Conservation (phyloP, 1,140 invertebrate species). For the Elymnias hypermnestra region DNA sequence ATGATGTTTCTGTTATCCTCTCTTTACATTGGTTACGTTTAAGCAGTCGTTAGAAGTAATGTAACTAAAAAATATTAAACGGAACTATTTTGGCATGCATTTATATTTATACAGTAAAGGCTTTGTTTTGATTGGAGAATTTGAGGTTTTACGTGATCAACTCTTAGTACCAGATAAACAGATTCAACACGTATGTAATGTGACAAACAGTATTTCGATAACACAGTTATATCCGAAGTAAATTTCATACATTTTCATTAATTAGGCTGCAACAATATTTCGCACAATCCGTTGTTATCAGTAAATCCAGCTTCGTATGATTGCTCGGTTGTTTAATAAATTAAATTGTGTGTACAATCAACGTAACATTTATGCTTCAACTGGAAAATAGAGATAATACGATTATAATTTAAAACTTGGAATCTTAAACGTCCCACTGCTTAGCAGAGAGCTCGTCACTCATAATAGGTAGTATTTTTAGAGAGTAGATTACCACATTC, state of each 20-base stretch:
- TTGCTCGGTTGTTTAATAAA: constrained; percentile 37
- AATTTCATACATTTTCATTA: constrained; percentile 55
- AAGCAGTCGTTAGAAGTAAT: too few relatives aligned
- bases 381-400: neutral
- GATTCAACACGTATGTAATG: constrained; percentile 24
- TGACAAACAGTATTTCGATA: constrained; percentile 39
- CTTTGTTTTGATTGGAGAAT: too few relatives aligned
- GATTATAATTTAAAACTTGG: too few relatives aligned
- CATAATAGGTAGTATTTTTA: too few relatives aligned
- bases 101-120: too few relatives aligned
- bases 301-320: constrained; percentile 26
- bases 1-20: too few relatives aligned
- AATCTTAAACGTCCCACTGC: too few relatives aligned
- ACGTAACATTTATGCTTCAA: constrained; percentile 4
- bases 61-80: too few relatives aligned
- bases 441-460: too few relatives aligned
- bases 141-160: neutral
- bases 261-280: constrained; percentile 46
- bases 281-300: constrained; percentile 45
- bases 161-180: constrained; percentile 17
- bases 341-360: constrained; percentile 29
- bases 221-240: constrained; percentile 31
- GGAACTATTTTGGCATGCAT: too few relatives aligned
- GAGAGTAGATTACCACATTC: too few relatives aligned
- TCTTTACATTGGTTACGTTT: too few relatives aligned